Evolutionary conservation across 2,888 invertebrate species (phyloP).

Genomic region (Lobophora halterata): DNA sequence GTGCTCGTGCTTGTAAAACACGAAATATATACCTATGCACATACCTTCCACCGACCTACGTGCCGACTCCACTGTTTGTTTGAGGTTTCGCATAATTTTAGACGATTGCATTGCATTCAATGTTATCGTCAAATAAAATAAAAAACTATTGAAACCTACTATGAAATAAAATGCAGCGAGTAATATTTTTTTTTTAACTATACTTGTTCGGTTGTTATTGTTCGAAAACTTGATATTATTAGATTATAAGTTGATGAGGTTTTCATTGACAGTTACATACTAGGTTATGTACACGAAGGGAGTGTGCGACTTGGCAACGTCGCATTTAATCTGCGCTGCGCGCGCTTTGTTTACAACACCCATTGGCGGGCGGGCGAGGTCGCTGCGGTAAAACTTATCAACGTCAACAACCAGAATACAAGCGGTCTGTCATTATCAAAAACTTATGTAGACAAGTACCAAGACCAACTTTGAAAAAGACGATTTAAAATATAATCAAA

Average conservation of each 20-base stretch:
- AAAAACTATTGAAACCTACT: no score
- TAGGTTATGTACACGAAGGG: slow-evolving; percentile 32
- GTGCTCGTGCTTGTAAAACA: slow-evolving; percentile 34
- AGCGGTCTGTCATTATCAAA: slow-evolving; percentile 3
- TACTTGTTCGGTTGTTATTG: no score
- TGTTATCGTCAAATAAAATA: no score
- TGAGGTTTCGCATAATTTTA: no score
- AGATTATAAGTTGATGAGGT: background rate
- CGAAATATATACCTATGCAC: slow-evolving; percentile 12
- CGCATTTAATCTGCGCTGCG: slow-evolving; percentile 54
- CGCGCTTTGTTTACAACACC: slow-evolving; percentile 70
- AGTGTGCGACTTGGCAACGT: slow-evolving; percentile 57
- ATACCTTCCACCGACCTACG: no score
- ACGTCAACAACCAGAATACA: slow-evolving; percentile 25
- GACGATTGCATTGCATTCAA: no score
- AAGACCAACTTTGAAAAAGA: no score
- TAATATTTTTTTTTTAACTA: no score
- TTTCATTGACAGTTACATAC: slow-evolving; percentile 7
- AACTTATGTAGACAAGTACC: background rate
- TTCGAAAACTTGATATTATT: background rate
- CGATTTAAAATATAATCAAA: no score
- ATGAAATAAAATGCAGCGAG: no score
- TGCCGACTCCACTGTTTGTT: no score
- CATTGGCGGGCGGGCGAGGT: slow-evolving; percentile 43
- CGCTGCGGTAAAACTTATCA: slow-evolving; percentile 46